Base-by-base conservation (phyloP, 1,140 invertebrate genomes). In the Dermatophagoides farinae region DNA sequence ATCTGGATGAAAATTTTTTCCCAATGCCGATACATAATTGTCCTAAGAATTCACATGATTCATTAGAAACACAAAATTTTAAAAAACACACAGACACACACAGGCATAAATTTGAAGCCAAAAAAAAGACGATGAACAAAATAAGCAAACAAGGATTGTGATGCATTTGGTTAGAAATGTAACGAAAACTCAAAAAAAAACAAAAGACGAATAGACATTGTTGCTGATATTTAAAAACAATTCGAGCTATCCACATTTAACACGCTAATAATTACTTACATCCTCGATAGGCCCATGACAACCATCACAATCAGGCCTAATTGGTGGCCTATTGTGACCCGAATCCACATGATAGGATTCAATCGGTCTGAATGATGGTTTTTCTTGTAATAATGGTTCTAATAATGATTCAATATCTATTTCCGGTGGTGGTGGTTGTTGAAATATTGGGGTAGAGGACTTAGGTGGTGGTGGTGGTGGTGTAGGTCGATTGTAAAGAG, bases 1-100 rank as follows among this genome's bases (percentile, higher is more conserved):
- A 62, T 84, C 82, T 0, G 93, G 92, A 77, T 98, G 95, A 74
- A 96, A 99, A 0, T 93, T 90, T 72, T 96, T 93, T 6, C 95
- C 93, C 57, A 58, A 57, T 37, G 57, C 57, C 6, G 12, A 57
- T 14, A 58, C 46, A 20, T 58, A 47, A 38, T 58, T 23, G 11
- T 50, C 50, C 58, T 60, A 72, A 71, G 57, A 74, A 72, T 60
- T 70, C 69, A 66, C 73, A 75, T 37, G 71, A 46, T 12, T 37
- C 1, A 18, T 4, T 50, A 20, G 5, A 20, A 4, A 50, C 18
- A 9, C 20, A 50, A 25, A 50, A 12, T 11, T 20, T 50, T 22
- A 20, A 20, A 12, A 72, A 77, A 53, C 12, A 38, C 23, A 78
- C 69, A 68, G 14, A 38, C 47, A 55, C 11, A 55, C 14, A 55